A percentile compares a stretch with the other conserved stretches of the same genome.
Evolutionary conservation across 2,888 invertebrate species (phyloP).

Genomic region (Vandiemenella viatica): DNA sequence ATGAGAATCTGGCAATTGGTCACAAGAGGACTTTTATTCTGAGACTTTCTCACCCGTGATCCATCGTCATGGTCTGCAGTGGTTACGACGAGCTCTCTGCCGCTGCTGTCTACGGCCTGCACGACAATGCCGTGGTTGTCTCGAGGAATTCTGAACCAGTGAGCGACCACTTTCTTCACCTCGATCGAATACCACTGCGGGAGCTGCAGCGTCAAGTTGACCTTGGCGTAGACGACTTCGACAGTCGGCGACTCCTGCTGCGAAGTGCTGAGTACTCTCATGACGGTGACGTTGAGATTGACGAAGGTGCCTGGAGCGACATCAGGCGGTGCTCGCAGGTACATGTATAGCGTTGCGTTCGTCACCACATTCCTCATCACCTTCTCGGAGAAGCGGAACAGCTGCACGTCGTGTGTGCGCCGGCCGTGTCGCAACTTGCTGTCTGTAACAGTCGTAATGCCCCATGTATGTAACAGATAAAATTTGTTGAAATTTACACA

Average conservation of each 20-base stretch:
- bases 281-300: slow-evolving; percentile 22
- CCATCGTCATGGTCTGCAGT: slow-evolving; percentile 40
- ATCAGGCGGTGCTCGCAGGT: slow-evolving; percentile 37
- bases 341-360: slow-evolving; percentile 53
- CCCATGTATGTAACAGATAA: too few relatives aligned
- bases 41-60: slow-evolving; percentile 30
- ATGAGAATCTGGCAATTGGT: too few relatives aligned
- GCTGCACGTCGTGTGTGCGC: slow-evolving; percentile 49
- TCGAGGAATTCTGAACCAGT: slow-evolving; percentile 59
- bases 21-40: too few relatives aligned
- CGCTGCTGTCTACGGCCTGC: slow-evolving; percentile 32
- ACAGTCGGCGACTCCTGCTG: background rate
- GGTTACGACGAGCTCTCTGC: slow-evolving; percentile 37
- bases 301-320: background rate
- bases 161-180: slow-evolving; percentile 54
- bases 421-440: slow-evolving; percentile 49
- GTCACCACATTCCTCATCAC: slow-evolving; percentile 52
- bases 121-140: slow-evolving; percentile 64
- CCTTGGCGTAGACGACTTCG: slow-evolving; percentile 3
- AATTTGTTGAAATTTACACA: too few relatives aligned
- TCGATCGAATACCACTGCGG: slow-evolving; percentile 55
- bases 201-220: slow-evolving; percentile 19
- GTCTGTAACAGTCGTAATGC: too few relatives aligned
- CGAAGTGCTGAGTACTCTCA: slow-evolving; percentile 22
- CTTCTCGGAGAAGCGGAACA: slow-evolving; percentile 56